phyloP scores from a whole-genome alignment of 2,113 vertebrate genomes.

The Petroica traversi region DNA sequence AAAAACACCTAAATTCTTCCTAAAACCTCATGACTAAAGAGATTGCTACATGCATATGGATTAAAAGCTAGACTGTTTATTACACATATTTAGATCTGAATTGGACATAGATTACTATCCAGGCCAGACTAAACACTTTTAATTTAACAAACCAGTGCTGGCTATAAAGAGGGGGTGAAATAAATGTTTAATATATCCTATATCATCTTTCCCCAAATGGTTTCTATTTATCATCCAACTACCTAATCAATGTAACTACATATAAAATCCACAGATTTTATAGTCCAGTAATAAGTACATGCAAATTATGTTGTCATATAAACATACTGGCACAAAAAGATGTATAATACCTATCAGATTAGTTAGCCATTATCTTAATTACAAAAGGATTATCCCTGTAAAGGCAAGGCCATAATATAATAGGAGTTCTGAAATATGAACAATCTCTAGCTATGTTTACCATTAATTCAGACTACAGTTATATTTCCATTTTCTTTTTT shows the following conservation, averaged over 20 bases:
- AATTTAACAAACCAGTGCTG: constrained; percentile 2
- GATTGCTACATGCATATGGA: not conserved
- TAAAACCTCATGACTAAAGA: not conserved
- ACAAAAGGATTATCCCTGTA: constrained; percentile 19
- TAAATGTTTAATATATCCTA: constrained; percentile 53
- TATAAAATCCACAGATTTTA: constrained; percentile 43
- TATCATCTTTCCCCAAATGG: constrained; percentile 45
- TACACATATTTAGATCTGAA: constrained; percentile 1
- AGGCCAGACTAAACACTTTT: constrained; percentile 32
- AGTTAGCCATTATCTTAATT: constrained; percentile 52
- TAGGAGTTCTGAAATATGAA: constrained; percentile 32
- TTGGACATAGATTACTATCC: constrained; percentile 15
- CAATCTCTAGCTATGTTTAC: constrained; percentile 27
- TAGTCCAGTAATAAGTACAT: constrained; percentile 47
- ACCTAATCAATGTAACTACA: constrained; percentile 46
- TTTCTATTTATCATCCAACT: constrained; percentile 44
- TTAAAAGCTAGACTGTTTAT: constrained; percentile 21
- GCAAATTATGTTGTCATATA: constrained; percentile 54
- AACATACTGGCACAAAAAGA: constrained; percentile 22
- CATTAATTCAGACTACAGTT: constrained; percentile 34
- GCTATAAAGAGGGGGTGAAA: constrained; percentile 16
- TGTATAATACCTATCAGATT: constrained; percentile 42
- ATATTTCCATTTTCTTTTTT: constrained; percentile 33
- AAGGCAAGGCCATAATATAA: constrained; percentile 28
- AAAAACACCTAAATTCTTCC: not conserved